phyloP scores from a whole-genome alignment of 2,888 invertebrate genomes.

The Sphaerophoria rueppellii region DNA sequence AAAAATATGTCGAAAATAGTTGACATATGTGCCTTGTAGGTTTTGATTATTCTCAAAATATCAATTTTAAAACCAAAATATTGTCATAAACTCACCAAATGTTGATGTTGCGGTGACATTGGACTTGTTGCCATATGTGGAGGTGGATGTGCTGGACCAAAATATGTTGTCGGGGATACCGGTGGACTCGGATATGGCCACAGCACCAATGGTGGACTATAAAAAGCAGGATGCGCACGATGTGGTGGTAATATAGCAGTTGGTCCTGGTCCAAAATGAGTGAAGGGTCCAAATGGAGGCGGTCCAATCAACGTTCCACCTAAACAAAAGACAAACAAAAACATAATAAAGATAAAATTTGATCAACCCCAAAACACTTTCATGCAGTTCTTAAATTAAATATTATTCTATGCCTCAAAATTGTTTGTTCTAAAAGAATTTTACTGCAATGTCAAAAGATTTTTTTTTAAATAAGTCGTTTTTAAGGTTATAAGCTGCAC shows the following conservation, averaged over 20 bases:
- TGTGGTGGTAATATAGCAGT: conserved; percentile 84
- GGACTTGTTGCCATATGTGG: conserved; percentile 76
- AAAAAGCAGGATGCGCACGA: conserved; percentile 83
- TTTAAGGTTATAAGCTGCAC: conserved; percentile 37
- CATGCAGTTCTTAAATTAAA: conserved; percentile 5
- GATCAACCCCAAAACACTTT: neutral
- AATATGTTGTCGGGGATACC: conserved; percentile 95
- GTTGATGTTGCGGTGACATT: conserved; percentile 76
- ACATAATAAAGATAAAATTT: conserved; percentile 12
- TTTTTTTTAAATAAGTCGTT: conserved; percentile 5
- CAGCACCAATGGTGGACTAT: conserved; percentile 89
- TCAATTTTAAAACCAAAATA: too few relatives aligned
- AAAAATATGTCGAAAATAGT: too few relatives aligned
- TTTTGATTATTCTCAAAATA: too few relatives aligned
- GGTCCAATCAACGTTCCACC: conserved; percentile 85
- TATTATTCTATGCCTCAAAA: neutral
- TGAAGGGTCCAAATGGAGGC: conserved; percentile 81
- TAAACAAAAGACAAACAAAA: conserved; percentile 75
- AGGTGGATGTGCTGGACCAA: conserved; percentile 85
- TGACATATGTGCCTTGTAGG: too few relatives aligned
- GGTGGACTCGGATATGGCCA: conserved; percentile 98
- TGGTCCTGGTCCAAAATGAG: conserved; percentile 83
- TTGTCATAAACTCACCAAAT: conserved; percentile 76
- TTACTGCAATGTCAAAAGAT: conserved; percentile 2
- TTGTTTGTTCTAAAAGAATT: neutral